phyloP scores from a whole-genome alignment of 2,797 vertebrate genomes.

The Hylomyscus alleni region DNA sequence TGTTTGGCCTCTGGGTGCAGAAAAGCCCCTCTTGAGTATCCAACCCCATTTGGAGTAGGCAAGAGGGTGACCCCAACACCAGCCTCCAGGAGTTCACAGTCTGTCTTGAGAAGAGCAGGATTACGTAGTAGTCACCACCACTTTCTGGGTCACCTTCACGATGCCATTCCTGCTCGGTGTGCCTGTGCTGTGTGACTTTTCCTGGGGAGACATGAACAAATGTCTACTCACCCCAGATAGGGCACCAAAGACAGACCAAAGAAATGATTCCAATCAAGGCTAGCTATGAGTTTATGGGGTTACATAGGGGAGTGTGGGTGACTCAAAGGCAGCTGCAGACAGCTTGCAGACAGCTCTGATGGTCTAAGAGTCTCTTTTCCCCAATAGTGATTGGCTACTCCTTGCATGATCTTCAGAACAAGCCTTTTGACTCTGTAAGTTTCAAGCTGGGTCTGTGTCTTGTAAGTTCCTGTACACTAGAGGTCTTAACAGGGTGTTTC shows the following conservation, averaged over 20 bases:
- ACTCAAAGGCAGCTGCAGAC: not conserved
- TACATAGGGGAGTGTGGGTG: not conserved
- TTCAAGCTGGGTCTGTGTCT: not conserved
- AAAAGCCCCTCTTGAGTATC: not conserved
- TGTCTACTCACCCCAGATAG: not conserved
- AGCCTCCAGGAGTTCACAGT: not conserved
- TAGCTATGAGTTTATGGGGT: not conserved
- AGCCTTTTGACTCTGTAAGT: not conserved
- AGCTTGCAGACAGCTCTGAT: not conserved
- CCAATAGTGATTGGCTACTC: not conserved
- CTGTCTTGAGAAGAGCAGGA: slow-evolving; percentile 2
- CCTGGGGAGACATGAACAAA: slow-evolving; percentile 34
- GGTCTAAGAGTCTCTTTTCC: not conserved
- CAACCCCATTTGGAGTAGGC: not conserved
- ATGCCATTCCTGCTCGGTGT: not conserved
- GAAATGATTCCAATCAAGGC: not conserved
- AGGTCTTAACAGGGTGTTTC: not conserved
- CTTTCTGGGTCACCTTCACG: not conserved
- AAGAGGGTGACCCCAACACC: not conserved
- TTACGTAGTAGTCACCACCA: not conserved
- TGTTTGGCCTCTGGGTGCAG: not conserved
- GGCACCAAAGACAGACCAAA: slow-evolving; percentile 13
- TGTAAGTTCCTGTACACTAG: not conserved
- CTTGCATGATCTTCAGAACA: not conserved
- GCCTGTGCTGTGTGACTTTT: not conserved